A percentile compares a stretch with the other conserved stretches of the same genome.
Evolutionary conservation across 2,113 vertebrate genomes (phyloP).

Genomic region (Rhinichthys klamathensis): DNA sequence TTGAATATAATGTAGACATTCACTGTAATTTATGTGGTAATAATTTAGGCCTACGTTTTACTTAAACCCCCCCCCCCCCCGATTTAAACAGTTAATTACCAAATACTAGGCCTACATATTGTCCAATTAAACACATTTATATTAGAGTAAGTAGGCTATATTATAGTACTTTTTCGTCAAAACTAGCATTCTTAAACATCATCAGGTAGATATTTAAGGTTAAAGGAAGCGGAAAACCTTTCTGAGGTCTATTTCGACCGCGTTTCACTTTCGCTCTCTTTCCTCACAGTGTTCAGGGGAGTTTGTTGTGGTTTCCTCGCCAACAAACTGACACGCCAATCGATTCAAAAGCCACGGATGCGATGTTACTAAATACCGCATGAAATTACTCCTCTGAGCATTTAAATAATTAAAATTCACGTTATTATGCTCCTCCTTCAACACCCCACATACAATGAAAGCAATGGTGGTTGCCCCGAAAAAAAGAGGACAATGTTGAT

Average conservation of each 20-base stretch:
- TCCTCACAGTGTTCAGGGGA: background rate
- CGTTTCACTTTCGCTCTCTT: background rate
- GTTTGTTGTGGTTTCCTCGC: background rate
- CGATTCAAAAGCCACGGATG: background rate
- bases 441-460: background rate
- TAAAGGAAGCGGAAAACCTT: background rate
- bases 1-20: background rate
- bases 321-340: background rate
- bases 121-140: no score
- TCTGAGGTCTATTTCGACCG: background rate
- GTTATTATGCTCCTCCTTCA: background rate
- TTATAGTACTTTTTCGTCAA: background rate
- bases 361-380: background rate
- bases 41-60: background rate
- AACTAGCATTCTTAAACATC: background rate
- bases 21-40: background rate
- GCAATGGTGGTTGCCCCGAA: background rate
- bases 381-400: background rate
- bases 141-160: no score
- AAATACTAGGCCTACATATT: no score
- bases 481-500: background rate
- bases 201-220: background rate
- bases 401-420: background rate
- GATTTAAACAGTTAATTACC: no score
- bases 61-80: no score